phyloP scores from a whole-genome alignment of 2,888 invertebrate species.

The Odontothrips loti region DNA sequence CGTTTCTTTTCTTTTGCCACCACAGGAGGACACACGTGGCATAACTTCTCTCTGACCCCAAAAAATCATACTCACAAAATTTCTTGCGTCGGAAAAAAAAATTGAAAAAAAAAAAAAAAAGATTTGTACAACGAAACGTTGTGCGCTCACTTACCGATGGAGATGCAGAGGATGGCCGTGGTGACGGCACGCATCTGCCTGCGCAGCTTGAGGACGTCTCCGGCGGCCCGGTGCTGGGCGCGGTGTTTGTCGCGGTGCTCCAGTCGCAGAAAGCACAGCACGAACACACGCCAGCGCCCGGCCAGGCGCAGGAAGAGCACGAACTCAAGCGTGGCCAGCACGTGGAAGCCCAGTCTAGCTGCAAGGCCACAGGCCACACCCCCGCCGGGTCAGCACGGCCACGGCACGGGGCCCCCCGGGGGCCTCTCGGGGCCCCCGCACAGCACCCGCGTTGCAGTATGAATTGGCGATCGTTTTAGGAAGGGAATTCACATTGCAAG shows the following conservation, averaged over 20 bases:
- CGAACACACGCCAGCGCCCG: background rate
- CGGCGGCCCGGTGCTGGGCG: background rate
- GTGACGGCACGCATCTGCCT: background rate
- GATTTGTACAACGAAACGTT: too few relatives aligned
- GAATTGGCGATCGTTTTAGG: too few relatives aligned
- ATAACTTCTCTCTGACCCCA: too few relatives aligned
- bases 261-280: background rate
- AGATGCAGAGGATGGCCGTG: background rate
- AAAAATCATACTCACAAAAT: too few relatives aligned
- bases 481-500: too few relatives aligned
- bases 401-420: background rate
- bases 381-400: background rate
- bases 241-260: background rate
- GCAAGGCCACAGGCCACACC: background rate
- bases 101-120: too few relatives aligned
- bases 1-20: too few relatives aligned
- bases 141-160: too few relatives aligned
- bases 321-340: background rate
- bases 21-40: too few relatives aligned
- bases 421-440: background rate
- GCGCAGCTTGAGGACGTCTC: background rate
- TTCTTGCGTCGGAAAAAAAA: too few relatives aligned
- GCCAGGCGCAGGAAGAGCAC: background rate
- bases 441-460: too few relatives aligned
- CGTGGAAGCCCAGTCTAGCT: constrained; percentile 8